Evolutionary conservation across 2,888 invertebrate species (phyloP).

Genomic region (Balanococcus diminutus): DNA sequence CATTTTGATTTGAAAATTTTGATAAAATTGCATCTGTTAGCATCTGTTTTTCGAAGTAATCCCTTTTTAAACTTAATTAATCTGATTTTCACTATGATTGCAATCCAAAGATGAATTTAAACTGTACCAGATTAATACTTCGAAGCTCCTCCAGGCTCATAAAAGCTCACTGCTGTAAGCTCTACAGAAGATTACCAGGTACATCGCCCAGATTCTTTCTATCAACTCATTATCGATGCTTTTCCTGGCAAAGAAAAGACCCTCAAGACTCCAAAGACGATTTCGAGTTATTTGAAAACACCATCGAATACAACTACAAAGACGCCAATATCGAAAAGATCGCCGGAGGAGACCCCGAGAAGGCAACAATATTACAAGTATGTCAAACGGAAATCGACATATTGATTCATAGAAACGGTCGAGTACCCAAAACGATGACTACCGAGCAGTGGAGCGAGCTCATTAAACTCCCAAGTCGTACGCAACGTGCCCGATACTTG

Average conservation of each 20-base stretch:
- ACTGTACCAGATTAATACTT: neutral
- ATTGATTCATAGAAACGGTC: conserved; percentile 72
- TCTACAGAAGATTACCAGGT: neutral
- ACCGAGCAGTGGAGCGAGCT: conserved; percentile 71
- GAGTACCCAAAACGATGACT: conserved; percentile 68
- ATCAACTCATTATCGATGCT: neutral
- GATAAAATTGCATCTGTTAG: too few relatives aligned
- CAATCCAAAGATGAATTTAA: neutral
- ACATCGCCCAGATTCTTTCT: neutral
- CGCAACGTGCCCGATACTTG: conserved; percentile 64
- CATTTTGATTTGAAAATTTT: too few relatives aligned
- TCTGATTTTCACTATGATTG: too few relatives aligned
- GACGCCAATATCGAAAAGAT: conserved; percentile 60
- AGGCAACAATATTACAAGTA: conserved; percentile 71
- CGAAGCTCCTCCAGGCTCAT: neutral
- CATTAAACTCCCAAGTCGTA: conserved; percentile 65
- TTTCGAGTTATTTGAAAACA: neutral
- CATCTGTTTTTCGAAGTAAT: too few relatives aligned
- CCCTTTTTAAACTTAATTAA: too few relatives aligned
- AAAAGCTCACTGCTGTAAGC: neutral
- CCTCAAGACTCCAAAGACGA: conserved; percentile 1
- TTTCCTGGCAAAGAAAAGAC: neutral
- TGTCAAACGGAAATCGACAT: conserved; percentile 78
- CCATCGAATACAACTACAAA: neutral
- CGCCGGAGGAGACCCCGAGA: conserved; percentile 66